Percentiles rank a stretch among this genome's conserved stretches.
phyloP scores from a whole-genome alignment of 2,797 vertebrate species.

The Cuniculus paca region DNA sequence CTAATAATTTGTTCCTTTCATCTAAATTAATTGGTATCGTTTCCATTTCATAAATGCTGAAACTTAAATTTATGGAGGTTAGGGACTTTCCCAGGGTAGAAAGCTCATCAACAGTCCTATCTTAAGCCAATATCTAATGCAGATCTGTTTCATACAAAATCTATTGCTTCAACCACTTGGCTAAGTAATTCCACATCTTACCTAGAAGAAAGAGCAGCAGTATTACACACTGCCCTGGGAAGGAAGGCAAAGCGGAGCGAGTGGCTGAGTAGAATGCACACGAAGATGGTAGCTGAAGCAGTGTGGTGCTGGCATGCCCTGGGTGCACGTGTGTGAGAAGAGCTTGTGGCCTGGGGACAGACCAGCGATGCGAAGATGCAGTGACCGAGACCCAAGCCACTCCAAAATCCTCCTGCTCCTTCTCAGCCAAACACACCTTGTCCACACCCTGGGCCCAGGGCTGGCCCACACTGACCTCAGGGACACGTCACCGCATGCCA shows the following conservation, averaged over 20 bases:
- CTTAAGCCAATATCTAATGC: neutral
- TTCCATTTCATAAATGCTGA: neutral
- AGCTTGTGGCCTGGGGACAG: neutral
- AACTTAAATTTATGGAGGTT: neutral
- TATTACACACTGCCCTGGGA: neutral
- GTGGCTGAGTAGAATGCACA: neutral
- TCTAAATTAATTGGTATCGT: neutral
- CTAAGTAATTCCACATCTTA: neutral
- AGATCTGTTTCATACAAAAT: neutral
- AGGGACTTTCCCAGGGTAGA: neutral
- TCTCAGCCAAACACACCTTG: neutral
- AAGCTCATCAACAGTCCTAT: neutral
- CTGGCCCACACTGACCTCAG: neutral
- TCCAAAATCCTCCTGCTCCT: neutral
- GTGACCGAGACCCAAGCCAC: neutral
- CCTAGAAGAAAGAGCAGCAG: neutral
- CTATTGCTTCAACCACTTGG: neutral
- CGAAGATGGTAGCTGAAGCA: too few species aligned
- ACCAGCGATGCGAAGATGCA: fast-evolving
- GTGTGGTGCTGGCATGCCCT: too few species aligned
- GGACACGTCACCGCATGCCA: neutral
- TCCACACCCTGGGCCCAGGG: neutral
- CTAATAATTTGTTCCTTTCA: neutral
- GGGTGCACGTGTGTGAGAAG: neutral
- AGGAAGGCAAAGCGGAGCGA: neutral